Percentiles rank a stretch among this genome's conserved stretches.
phyloP scores from a whole-genome alignment of 2,113 vertebrate species.

The Tetrao urogallus region DNA sequence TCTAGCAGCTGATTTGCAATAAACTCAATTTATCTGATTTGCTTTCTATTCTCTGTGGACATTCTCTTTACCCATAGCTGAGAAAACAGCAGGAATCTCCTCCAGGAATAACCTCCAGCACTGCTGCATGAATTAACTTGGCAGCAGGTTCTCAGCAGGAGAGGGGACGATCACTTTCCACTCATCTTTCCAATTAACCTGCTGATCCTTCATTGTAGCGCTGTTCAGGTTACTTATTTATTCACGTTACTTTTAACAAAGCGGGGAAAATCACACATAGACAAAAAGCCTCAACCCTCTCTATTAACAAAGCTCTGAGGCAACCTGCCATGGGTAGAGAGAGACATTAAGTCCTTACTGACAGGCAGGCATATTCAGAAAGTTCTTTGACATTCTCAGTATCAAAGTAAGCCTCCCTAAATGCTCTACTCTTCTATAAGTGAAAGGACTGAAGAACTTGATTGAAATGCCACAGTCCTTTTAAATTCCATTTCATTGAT shows the following conservation, averaged over 20 bases:
- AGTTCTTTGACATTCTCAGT: background rate
- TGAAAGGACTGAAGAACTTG: background rate
- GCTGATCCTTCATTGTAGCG: background rate
- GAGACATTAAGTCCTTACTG: background rate
- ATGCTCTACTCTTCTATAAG: background rate
- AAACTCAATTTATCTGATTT: constrained; percentile 35
- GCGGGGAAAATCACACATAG: background rate
- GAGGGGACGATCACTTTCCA: background rate
- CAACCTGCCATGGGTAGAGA: background rate
- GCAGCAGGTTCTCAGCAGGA: constrained; percentile 56
- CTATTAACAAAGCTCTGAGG: background rate
- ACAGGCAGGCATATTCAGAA: background rate
- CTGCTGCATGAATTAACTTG: constrained; percentile 37
- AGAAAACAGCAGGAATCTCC: constrained; percentile 21
- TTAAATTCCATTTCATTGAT: background rate
- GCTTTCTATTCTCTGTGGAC: constrained; percentile 24
- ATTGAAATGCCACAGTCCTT: background rate
- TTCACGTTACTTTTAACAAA: constrained; percentile 8
- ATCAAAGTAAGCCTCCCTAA: background rate
- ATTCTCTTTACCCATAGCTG: background rate
- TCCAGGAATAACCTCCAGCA: constrained; percentile 31
- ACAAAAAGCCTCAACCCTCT: background rate
- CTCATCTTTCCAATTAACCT: constrained; percentile 60
- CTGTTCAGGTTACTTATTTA: constrained; percentile 34
- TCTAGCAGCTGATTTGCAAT: constrained; percentile 29